Percentiles rank a stretch among this genome's conserved stretches.
These are phyloP conservation scores for Gila orcuttii DNA, from an alignment of 2,113 vertebrate genomes.

Conservation along the genomic window DNA sequence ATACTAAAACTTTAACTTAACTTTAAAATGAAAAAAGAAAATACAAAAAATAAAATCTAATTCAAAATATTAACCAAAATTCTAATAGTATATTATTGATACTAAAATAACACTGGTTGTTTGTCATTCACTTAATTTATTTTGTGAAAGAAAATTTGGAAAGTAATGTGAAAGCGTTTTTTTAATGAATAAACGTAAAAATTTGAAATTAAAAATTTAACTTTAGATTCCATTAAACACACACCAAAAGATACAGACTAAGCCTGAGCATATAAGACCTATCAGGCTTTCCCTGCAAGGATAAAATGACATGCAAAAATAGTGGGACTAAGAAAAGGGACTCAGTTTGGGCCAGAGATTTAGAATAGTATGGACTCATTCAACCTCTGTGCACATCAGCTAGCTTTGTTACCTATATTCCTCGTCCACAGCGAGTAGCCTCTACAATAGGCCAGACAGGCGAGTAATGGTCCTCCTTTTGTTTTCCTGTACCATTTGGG, in stretches of 20 bases:
- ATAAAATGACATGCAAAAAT: neutral
- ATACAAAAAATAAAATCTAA: too few species aligned
- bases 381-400: constrained; percentile 66
- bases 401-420: constrained; percentile 78
- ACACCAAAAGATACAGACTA: too few species aligned
- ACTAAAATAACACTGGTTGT: too few species aligned
- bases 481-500: constrained; percentile 74
- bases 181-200: too few species aligned
- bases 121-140: neutral
- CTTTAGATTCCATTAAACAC: too few species aligned
- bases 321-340: neutral
- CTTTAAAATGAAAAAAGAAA: too few species aligned
- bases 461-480: constrained; percentile 76
- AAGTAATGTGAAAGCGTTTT: neutral
- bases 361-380: neutral
- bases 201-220: too few species aligned
- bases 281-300: neutral
- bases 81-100: too few species aligned
- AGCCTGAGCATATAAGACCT: neutral
- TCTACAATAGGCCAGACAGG: constrained; percentile 73
- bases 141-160: neutral
- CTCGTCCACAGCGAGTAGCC: constrained; percentile 68
- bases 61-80: too few species aligned
- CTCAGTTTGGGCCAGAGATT: neutral
- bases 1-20: too few species aligned